Percentiles rank a stretch among this genome's conserved stretches.
Evolutionary conservation across 2,113 vertebrate species (phyloP).

Genomic region (Erinaceus europaeus): DNA sequence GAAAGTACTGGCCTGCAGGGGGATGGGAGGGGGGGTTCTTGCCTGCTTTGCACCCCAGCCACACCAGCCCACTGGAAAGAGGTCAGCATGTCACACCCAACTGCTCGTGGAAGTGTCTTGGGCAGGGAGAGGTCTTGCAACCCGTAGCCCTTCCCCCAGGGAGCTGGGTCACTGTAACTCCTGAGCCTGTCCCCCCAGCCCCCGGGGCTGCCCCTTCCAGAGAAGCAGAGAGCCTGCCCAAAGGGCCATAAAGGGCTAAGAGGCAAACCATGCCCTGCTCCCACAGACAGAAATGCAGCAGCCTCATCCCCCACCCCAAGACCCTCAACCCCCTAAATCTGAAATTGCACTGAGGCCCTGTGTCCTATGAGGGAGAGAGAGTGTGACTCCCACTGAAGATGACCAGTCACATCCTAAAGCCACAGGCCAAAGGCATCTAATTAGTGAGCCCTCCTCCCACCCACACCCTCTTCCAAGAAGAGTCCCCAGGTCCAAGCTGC

Average conservation of each 20-base stretch:
- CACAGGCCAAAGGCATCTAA: not conserved
- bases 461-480: not conserved
- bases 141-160: not conserved
- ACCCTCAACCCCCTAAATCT: not conserved
- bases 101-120: not conserved
- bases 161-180: no score
- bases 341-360: no score
- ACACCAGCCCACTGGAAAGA: not conserved
- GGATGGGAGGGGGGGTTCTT: not conserved
- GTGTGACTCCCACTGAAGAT: no score
- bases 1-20: slow-evolving; percentile 54
- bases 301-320: not conserved
- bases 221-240: not conserved
- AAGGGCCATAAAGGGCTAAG: not conserved
- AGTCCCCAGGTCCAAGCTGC: not conserved
- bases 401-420: not conserved
- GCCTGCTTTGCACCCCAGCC: not conserved
- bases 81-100: not conserved
- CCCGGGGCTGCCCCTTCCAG: not conserved
- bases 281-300: not conserved
- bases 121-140: not conserved
- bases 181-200: not conserved
- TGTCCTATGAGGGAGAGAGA: no score
- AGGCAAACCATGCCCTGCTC: not conserved
- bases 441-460: not conserved